These are phyloP conservation scores for Ceramica pisi DNA, from an alignment of 2,888 invertebrate species.

Conservation along the genomic window DNA sequence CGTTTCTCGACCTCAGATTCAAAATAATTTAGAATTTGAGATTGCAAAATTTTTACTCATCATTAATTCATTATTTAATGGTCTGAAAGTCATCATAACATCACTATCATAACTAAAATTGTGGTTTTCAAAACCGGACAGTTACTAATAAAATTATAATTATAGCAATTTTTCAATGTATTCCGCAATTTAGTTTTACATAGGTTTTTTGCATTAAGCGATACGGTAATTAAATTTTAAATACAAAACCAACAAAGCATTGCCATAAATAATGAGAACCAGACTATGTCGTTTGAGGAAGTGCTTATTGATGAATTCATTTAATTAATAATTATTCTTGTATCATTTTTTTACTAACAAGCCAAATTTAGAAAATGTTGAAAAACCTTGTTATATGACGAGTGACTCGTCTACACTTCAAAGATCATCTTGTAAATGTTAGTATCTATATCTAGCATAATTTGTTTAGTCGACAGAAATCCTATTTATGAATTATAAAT, in stretches of 20 bases:
- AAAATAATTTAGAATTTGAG: neutral
- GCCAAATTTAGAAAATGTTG: neutral
- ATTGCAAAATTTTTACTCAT: neutral
- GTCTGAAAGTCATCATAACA: neutral
- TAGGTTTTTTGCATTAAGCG: neutral
- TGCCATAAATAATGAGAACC: conserved; percentile 1
- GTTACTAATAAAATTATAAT: neutral
- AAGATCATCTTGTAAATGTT: neutral
- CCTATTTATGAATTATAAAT: neutral
- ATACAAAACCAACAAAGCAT: neutral
- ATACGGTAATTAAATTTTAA: neutral
- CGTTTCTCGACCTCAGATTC: neutral
- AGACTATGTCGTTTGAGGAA: neutral
- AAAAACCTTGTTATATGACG: too few relatives aligned
- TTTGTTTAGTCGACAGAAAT: too few relatives aligned
- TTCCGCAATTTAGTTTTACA: neutral
- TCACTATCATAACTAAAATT: neutral
- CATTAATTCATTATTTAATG: neutral
- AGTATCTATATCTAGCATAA: neutral
- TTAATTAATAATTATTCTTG: neutral
- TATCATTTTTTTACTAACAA: neutral
- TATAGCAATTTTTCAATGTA: neutral
- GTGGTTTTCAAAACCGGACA: neutral
- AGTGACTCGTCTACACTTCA: neutral
- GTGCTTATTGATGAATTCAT: neutral